A percentile compares a stretch with the other conserved stretches of the same genome.
Conservation (phyloP, 2,888 invertebrate genomes). For the Cerceris rybyensis region DNA sequence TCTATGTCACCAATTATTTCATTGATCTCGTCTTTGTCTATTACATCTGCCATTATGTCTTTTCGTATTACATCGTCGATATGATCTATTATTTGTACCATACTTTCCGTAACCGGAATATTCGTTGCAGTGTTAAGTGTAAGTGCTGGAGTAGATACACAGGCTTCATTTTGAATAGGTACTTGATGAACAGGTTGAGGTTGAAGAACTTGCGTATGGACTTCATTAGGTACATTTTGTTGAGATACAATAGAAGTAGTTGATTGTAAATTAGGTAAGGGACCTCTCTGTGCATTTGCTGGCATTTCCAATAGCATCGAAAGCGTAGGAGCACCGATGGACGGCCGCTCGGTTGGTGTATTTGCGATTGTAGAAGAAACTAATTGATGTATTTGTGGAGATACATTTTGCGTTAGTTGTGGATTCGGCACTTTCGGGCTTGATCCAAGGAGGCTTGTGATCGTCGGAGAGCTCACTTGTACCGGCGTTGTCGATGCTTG, state of each 20-base stretch:
- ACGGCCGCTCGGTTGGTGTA: slow-evolving; percentile 83
- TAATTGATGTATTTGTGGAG: slow-evolving; percentile 83
- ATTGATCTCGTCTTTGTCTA: slow-evolving; percentile 80
- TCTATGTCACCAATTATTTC: slow-evolving; percentile 80
- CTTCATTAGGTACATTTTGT: slow-evolving; percentile 49
- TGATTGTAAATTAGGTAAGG: slow-evolving; percentile 67
- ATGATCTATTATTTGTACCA: slow-evolving; percentile 78
- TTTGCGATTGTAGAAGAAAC: slow-evolving; percentile 81
- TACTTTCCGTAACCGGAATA: slow-evolving; percentile 70
- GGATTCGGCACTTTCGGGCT: slow-evolving; percentile 75
- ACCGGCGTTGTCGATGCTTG: slow-evolving; percentile 77
- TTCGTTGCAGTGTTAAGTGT: slow-evolving; percentile 57
- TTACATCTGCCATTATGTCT: slow-evolving; percentile 76
- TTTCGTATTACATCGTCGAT: slow-evolving; percentile 78
- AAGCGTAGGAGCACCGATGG: slow-evolving; percentile 88
- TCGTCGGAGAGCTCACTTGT: slow-evolving; percentile 82
- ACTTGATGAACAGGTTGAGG: slow-evolving; percentile 47
- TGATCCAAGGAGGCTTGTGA: slow-evolving; percentile 83
- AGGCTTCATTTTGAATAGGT: slow-evolving; percentile 51
- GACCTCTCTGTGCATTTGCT: slow-evolving; percentile 77
- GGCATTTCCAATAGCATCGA: slow-evolving; percentile 87
- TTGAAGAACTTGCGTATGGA: slow-evolving; percentile 40
- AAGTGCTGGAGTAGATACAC: slow-evolving; percentile 42
- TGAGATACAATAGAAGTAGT: slow-evolving; percentile 54
- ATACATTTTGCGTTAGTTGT: slow-evolving; percentile 75